phyloP scores from a whole-genome alignment of 1,140 invertebrate genomes.

The Vollenhovia emeryi region DNA sequence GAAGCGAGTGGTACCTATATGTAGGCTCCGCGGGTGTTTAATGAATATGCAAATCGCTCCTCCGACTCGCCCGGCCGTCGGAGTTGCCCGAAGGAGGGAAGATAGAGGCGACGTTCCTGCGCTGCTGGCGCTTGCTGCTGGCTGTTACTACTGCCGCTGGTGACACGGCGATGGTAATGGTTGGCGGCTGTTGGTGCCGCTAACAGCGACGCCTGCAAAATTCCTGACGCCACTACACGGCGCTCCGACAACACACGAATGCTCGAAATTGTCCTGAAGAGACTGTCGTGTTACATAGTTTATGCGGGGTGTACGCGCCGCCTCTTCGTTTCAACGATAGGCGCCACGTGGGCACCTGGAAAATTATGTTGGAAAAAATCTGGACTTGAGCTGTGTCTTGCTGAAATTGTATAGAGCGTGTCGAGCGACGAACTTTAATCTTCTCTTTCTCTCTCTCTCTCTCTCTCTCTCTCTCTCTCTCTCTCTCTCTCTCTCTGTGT shows the following conservation, averaged over 20 bases:
- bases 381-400: not conserved
- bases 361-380: not conserved
- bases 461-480: no score
- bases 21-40: conserved; percentile 76
- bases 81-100: conserved; percentile 68
- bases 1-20: conserved; percentile 9
- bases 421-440: not conserved
- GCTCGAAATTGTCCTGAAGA: conserved; percentile 55
- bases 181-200: conserved; percentile 58
- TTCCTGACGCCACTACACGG: conserved; percentile 71
- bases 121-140: conserved; percentile 8
- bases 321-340: conserved; percentile 14
- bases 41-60: conserved; percentile 83
- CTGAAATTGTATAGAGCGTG: not conserved
- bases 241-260: conserved; percentile 34
- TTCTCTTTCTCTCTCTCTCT: no score
- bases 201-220: conserved; percentile 73
- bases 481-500: no score
- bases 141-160: conserved; percentile 35
- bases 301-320: not conserved
- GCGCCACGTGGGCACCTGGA: not conserved
- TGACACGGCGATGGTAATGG: conserved; percentile 51
- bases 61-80: conserved; percentile 49
- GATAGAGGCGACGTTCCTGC: conserved; percentile 37
- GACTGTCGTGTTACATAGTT: conserved; percentile 38